These are phyloP conservation scores for Philereme vetulata DNA, from an alignment of 2,888 invertebrate genomes.

Conservation along the genomic window DNA sequence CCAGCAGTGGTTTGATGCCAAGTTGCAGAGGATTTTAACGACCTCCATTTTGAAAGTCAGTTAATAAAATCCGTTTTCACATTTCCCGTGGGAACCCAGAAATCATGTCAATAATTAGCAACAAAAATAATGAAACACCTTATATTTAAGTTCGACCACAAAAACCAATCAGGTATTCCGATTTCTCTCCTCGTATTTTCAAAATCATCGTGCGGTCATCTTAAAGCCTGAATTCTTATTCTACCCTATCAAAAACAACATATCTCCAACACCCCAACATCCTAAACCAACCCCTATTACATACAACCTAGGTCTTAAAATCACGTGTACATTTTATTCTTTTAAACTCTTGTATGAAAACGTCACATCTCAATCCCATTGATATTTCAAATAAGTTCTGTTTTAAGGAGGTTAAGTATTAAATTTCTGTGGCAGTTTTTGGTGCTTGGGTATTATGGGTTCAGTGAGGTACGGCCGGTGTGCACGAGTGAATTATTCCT, in stretches of 20 bases:
- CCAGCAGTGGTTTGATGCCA: no score
- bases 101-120: conserved; percentile 67
- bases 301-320: conserved; percentile 12
- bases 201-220: conserved; percentile 69
- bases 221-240: conserved; percentile 45
- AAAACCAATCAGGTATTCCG: conserved; percentile 71
- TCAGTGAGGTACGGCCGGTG: conserved; percentile 36
- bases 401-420: conserved; percentile 17
- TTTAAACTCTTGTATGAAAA: conserved; percentile 5
- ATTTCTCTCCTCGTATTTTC: conserved; percentile 80
- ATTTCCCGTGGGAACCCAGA: conserved; percentile 19
- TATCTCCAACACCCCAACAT: conserved; percentile 3
- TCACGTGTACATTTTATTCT: conserved; percentile 1
- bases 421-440: conserved; percentile 16
- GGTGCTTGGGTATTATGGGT: conserved; percentile 26
- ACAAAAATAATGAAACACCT: conserved; percentile 70
- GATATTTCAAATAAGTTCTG: conserved; percentile 23
- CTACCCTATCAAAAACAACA: conserved; percentile 22
- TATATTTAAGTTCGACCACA: conserved; percentile 60
- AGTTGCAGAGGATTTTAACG: no score
- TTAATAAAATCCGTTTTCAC: background rate
- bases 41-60: no score
- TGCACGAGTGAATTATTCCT: conserved; percentile 67
- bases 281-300: conserved; percentile 24
- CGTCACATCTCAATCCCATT: conserved; percentile 4